phyloP scores from a whole-genome alignment of 2,888 invertebrate species.

The Ormia ochracea region DNA sequence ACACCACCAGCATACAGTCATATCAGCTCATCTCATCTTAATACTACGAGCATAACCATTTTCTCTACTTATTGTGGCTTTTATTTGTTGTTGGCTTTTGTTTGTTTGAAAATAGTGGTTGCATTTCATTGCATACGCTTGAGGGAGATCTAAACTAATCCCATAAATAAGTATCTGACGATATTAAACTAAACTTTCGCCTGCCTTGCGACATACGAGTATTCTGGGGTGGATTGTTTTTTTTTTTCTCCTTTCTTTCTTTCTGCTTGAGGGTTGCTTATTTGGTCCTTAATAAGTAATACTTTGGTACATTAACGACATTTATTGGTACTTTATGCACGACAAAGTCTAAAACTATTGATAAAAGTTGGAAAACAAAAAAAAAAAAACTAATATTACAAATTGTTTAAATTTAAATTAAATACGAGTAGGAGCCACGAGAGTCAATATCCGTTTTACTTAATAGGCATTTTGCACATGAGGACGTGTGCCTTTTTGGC shows the following conservation, averaged over 20 bases:
- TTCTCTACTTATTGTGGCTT: slow-evolving; percentile 3
- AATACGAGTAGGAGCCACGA: too few relatives aligned
- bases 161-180: slow-evolving; percentile 47
- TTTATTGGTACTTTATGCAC: neutral
- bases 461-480: too few relatives aligned
- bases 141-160: slow-evolving; percentile 32
- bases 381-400: neutral
- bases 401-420: too few relatives aligned
- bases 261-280: neutral
- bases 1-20: neutral
- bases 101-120: slow-evolving; percentile 43
- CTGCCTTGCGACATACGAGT: neutral
- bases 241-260: too few relatives aligned
- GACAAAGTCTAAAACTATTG: neutral
- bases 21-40: slow-evolving; percentile 9
- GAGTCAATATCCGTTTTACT: too few relatives aligned
- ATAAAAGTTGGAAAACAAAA: neutral
- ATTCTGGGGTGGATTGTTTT: neutral
- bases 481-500: too few relatives aligned
- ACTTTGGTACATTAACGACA: neutral
- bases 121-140: slow-evolving; percentile 50
- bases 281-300: neutral
- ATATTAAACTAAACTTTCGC: slow-evolving; percentile 6
- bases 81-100: slow-evolving; percentile 23
- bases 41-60: neutral